Evolutionary conservation across 2,888 invertebrate genomes (phyloP).

Genomic region (Corbicula japonica): DNA sequence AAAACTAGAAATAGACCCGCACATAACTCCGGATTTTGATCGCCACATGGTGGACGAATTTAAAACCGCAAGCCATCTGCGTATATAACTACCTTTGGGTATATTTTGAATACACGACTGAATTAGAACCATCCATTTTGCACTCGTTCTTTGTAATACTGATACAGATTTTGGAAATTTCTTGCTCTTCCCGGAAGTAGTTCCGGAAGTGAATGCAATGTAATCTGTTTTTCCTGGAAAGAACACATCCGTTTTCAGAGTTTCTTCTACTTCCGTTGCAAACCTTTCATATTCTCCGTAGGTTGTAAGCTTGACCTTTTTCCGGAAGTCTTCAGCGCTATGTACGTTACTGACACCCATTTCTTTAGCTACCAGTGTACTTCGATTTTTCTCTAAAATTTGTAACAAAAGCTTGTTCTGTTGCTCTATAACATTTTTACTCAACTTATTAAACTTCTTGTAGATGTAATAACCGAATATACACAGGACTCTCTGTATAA

Average conservation of each 20-base stretch:
- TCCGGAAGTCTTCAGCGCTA: constrained; percentile 30
- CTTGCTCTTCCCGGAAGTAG: constrained; percentile 59
- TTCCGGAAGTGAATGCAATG: constrained; percentile 64
- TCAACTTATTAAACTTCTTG: too few species aligned
- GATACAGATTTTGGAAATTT: constrained; percentile 55
- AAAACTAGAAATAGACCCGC: constrained; percentile 58
- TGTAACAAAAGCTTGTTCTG: constrained; percentile 39
- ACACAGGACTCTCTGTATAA: too few species aligned
- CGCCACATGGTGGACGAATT: constrained; percentile 18
- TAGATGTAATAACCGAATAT: too few species aligned
- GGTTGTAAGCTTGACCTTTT: constrained; percentile 41
- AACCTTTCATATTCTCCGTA: constrained; percentile 52
- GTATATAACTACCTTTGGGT: constrained; percentile 46
- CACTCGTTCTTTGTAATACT: constrained; percentile 31
- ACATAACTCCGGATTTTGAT: constrained; percentile 47
- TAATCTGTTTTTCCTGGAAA: constrained; percentile 63
- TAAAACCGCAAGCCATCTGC: constrained; percentile 49
- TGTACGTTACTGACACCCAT: constrained; percentile 15
- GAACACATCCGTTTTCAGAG: too few species aligned
- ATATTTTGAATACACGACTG: constrained; percentile 46
- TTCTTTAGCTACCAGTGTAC: constrained; percentile 35
- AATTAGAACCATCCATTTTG: constrained; percentile 35
- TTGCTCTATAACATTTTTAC: constrained; percentile 31
- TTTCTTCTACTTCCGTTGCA: constrained; percentile 36
- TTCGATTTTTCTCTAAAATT: constrained; percentile 45